Evolutionary conservation across 1,140 invertebrate species (phyloP), one percentile per base, ranked within the genome.

Genomic region (Metopolophium dirhodum): DNA sequence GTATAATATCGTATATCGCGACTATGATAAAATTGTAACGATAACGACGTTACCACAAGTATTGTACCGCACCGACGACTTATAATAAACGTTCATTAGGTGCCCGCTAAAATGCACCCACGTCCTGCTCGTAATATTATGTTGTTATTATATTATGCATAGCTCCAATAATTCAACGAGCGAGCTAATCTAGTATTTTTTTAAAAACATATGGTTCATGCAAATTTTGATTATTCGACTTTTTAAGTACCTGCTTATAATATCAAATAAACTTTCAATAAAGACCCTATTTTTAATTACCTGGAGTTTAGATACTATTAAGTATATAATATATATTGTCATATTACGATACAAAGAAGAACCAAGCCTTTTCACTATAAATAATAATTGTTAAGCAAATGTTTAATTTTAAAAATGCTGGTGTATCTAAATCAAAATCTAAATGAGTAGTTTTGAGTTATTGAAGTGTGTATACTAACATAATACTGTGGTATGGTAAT

Each of bases 101-200:
- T 85, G 7, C 23, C 37, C 35, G 22, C 20, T 23, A 41, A 85
- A 37, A 45, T 22, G 3, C 37, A n/a, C 23, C 96, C 95, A 0
- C 26, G 30, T 30, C 30, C 7, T 8, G 14, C 14, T 14, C n/a
- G 4, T 68, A 68, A 68, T n/a, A n/a, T 68, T 41, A 41, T 68
- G 18, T n/a, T 68, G 11, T 68, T 30, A 11, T 61, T 14, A 61
- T 30, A 26, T 57, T 54, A 54, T 54, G 2, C 20, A 54, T 1
- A 0, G 49, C 37, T 37, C 37, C 2, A 7, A 54, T 7, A 54
- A 54, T 22, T 54, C 18, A 22, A 3, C 51, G 20, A 54, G 9
- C 51, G 20, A 51, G 49, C 51, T 54, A 3, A 1, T 22, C 20
- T 20, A 20, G 18, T 22, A 4, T 54, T 54, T 54, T 54, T 1